Evolutionary conservation across 1,140 invertebrate species (phyloP), one percentile per base, ranked within the genome.

Genomic region (Aphis gossypii): DNA sequence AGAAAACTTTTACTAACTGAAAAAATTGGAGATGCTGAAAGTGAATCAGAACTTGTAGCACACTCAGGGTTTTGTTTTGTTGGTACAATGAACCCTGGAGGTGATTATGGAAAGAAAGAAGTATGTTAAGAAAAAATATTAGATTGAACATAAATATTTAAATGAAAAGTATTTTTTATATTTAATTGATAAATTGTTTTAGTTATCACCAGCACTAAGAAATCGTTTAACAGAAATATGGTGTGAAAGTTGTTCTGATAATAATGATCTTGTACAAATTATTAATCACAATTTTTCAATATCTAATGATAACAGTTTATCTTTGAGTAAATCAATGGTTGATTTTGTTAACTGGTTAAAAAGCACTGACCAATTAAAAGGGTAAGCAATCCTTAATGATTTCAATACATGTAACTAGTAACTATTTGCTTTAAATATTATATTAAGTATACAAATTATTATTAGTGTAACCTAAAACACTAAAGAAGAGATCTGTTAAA

Each of bases 91-190:
- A 99, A 99, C 96, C 99, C 99, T 41, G 99, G 99, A 35, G 99
- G 99, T 21, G 99, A 99, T 96, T 99, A 98, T 96, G 99, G 99
- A 0, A 99, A 99, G 95, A 99, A 99, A 96, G 99, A 99, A 95
- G 96, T 97, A 94, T 94, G 60, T 76, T n/a, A 76, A 76, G n/a
- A 76, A n/a, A 76, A 18, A n/a, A 6, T 25, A 51, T 7, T 76
- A 6, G 1, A 18, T n/a, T 68, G 18, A 76, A 35, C 14, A 30
- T 76, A n/a, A 68, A 68, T 68, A n/a, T 76, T n/a, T n/a, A n/a
- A n/a, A 76, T 76, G 30, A 18, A 76, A 76, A 18, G 0, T 68
- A 4, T n/a, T 76, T 2, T 30, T 60, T 76, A 76, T 76, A 68
- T 68, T 76, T 76, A 0, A 9, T 14, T n/a, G 4, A 76, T 76